Conservation (phyloP, 2,888 invertebrate species). For the Nomada hirtipes region DNA sequence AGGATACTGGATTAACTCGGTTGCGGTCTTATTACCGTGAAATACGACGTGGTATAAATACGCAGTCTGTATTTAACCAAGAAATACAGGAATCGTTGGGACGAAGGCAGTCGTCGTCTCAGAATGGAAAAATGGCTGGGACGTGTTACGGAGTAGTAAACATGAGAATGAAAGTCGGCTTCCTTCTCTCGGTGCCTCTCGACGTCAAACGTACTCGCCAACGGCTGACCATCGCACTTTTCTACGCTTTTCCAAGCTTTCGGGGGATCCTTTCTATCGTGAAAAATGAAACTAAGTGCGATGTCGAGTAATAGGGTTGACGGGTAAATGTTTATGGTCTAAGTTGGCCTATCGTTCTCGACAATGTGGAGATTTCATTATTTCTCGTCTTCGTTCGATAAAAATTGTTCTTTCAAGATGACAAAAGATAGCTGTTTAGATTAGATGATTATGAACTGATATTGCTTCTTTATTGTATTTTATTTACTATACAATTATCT, state of each 20-base stretch:
- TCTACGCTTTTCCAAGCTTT: constrained; percentile 38
- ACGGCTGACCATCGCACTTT: constrained; percentile 45
- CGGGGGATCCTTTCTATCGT: constrained; percentile 48
- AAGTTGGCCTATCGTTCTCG: constrained; percentile 37
- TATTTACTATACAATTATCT: too few species aligned
- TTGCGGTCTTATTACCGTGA: constrained; percentile 14
- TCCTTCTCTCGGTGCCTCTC: constrained; percentile 49
- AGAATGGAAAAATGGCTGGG: constrained; percentile 61
- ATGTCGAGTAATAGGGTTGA: constrained; percentile 54
- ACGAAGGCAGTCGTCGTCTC: constrained; percentile 14
- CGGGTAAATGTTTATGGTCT: constrained; percentile 53
- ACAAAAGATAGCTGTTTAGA: too few species aligned
- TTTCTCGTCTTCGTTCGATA: neutral
- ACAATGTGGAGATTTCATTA: constrained; percentile 22
- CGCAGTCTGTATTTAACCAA: constrained; percentile 21
- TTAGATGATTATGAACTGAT: too few species aligned
- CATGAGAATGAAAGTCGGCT: constrained; percentile 55
- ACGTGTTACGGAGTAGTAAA: constrained; percentile 61
- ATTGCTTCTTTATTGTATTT: too few species aligned
- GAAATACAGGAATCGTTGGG: constrained; percentile 28
- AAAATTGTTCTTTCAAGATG: neutral
- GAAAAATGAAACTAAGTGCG: constrained; percentile 65
- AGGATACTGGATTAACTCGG: neutral
- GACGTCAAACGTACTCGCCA: constrained; percentile 58
- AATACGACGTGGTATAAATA: neutral